Conservation (phyloP, 2,888 invertebrate species). For the Pristionchus mayeri region DNA sequence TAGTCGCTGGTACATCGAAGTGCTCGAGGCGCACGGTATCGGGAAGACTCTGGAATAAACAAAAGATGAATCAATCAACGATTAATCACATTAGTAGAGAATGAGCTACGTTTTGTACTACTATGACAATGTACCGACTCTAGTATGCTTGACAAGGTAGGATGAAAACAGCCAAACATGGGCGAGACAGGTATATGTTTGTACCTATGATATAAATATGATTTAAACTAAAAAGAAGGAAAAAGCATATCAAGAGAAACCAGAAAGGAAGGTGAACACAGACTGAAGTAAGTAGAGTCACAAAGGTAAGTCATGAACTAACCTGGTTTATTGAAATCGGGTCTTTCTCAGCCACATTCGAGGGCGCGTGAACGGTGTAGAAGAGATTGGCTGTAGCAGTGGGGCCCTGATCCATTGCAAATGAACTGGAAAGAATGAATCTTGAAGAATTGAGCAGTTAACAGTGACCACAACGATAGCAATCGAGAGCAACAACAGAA, state of each 20-base stretch:
- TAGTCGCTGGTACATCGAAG: conserved; percentile 64
- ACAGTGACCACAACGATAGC: too few relatives aligned
- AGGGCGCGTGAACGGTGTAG: conserved; percentile 22
- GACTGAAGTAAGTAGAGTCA: not conserved
- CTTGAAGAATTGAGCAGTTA: too few relatives aligned
- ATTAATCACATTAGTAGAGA: too few relatives aligned
- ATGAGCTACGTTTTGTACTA: too few relatives aligned
- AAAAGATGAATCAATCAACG: too few relatives aligned
- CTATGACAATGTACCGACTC: too few relatives aligned
- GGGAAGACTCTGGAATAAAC: not conserved
- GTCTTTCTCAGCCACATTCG: not conserved
- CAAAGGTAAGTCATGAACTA: too few relatives aligned
- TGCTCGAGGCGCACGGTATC: not conserved
- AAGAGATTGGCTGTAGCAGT: not conserved
- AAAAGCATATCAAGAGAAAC: not conserved
- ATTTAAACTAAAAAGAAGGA: not conserved
- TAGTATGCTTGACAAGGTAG: too few relatives aligned
- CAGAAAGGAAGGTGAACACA: not conserved
- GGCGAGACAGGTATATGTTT: not conserved
- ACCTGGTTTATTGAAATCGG: not conserved
- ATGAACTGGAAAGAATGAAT: not conserved
- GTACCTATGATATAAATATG: not conserved
- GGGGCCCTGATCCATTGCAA: conserved; percentile 1
- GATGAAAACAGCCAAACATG: not conserved
- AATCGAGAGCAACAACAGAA: too few relatives aligned